Evolutionary conservation across 2,888 invertebrate genomes (phyloP).

Genomic region (Sesia apiformis): DNA sequence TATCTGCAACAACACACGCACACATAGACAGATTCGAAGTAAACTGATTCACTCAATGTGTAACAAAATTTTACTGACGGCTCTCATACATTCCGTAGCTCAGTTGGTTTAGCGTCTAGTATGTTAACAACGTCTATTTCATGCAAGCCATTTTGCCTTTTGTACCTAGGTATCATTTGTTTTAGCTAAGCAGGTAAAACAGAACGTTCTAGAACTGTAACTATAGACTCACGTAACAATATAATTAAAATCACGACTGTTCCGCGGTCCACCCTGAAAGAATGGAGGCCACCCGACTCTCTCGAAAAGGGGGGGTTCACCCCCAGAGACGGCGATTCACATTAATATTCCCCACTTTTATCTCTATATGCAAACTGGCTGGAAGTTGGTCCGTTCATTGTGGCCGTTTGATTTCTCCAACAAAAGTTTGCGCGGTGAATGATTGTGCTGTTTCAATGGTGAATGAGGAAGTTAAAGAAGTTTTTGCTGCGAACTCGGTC

Average conservation of each 20-base stretch:
- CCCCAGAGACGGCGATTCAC: constrained; percentile 48
- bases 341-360: constrained; percentile 75
- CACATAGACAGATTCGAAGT: no score
- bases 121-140: no score
- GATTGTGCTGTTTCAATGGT: constrained; percentile 70
- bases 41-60: no score
- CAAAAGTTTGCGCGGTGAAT: constrained; percentile 40
- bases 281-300: constrained; percentile 50
- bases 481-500: constrained; percentile 50
- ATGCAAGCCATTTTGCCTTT: no score
- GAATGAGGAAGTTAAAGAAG: constrained; percentile 51
- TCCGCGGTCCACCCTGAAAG: constrained; percentile 63
- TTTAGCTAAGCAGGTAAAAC: no score
- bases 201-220: constrained; percentile 51
- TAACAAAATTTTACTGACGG: no score
- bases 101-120: no score
- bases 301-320: constrained; percentile 20
- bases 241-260: constrained; percentile 73
- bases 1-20: no score
- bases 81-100: no score
- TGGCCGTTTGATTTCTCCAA: constrained; percentile 59
- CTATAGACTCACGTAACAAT: constrained; percentile 64
- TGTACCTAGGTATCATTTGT: no score
- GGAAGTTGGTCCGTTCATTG: constrained; percentile 68
- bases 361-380: constrained; percentile 75